Percentiles rank a stretch among this genome's conserved stretches.
phyloP scores from a whole-genome alignment of 1,140 invertebrate species.

The Helicoverpa armigera region DNA sequence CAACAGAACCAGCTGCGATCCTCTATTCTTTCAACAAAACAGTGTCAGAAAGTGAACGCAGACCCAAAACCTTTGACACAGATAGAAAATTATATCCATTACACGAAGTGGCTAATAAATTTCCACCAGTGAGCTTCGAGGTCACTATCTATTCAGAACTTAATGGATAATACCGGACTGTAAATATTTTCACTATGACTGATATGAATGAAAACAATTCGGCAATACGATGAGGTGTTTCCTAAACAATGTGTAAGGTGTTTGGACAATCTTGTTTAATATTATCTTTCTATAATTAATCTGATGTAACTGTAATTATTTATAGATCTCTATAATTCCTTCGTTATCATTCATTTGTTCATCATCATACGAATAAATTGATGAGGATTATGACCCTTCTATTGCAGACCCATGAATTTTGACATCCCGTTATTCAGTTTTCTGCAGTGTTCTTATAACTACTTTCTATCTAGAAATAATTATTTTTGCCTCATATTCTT shows the following conservation, averaged over 20 bases:
- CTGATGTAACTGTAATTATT: too few relatives aligned
- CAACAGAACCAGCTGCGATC: not conserved
- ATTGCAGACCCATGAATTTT: too few relatives aligned
- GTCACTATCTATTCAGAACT: not conserved
- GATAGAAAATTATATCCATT: not conserved
- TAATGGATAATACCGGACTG: conserved; percentile 7
- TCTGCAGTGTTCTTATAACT: too few relatives aligned
- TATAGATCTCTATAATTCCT: too few relatives aligned
- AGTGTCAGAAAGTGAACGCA: not conserved
- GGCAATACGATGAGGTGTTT: conserved; percentile 1
- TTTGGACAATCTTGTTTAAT: not conserved
- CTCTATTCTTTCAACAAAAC: conserved; percentile 16
- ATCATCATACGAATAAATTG: too few relatives aligned
- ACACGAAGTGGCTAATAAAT: conserved; percentile 8
- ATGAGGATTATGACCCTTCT: too few relatives aligned
- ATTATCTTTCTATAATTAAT: not conserved
- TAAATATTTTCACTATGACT: conserved; percentile 19
- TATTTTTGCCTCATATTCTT: too few relatives aligned
- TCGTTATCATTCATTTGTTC: too few relatives aligned
- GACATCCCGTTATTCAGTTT: too few relatives aligned
- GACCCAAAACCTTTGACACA: conserved; percentile 18
- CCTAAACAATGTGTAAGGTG: conserved; percentile 9
- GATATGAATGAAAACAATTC: conserved; percentile 28
- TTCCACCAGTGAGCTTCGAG: not conserved
- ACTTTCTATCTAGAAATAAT: too few relatives aligned